phyloP scores from a whole-genome alignment of 2,888 invertebrate species.

The Tromatobia lineatoria region DNA sequence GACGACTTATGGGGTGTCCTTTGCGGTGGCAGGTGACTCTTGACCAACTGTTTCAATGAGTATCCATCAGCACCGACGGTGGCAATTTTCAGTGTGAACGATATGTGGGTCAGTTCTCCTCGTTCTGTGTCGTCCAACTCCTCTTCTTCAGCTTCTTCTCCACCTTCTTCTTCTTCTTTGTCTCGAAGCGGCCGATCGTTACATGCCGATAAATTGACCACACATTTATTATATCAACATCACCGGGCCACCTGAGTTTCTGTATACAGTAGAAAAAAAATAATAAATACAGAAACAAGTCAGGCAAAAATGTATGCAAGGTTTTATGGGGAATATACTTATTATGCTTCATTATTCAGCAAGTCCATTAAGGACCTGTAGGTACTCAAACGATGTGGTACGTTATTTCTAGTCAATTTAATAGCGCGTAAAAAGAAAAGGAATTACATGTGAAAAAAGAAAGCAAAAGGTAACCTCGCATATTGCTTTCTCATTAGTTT shows the following conservation, averaged over 20 bases:
- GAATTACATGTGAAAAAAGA: too few species aligned
- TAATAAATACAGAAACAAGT: too few species aligned
- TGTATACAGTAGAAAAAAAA: background rate
- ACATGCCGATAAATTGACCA: constrained; percentile 61
- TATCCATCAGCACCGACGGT: constrained; percentile 73
- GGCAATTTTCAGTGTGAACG: constrained; percentile 63
- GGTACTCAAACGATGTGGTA: too few species aligned
- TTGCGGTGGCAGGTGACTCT: constrained; percentile 77
- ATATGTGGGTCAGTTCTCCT: constrained; percentile 75
- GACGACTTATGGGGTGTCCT: constrained; percentile 76
- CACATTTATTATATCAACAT: constrained; percentile 65
- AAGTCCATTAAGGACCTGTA: too few species aligned
- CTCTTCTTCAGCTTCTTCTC: constrained; percentile 22
- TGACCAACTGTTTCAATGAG: constrained; percentile 73
- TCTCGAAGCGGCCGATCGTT: constrained; percentile 50
- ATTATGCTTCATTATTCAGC: too few species aligned
- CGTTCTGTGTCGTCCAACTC: constrained; percentile 27
- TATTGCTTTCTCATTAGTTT: too few species aligned
- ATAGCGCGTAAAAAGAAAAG: too few species aligned
- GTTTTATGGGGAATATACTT: too few species aligned
- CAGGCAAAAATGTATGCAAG: too few species aligned
- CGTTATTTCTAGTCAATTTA: too few species aligned
- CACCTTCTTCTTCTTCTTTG: constrained; percentile 19
- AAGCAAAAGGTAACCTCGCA: too few species aligned
- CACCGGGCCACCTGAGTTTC: constrained; percentile 55